These are phyloP conservation scores for Cladorhizidae sp. DNA, from an alignment of 37 sponge, comb jelly and placozoan species.

Conservation along the genomic window DNA sequence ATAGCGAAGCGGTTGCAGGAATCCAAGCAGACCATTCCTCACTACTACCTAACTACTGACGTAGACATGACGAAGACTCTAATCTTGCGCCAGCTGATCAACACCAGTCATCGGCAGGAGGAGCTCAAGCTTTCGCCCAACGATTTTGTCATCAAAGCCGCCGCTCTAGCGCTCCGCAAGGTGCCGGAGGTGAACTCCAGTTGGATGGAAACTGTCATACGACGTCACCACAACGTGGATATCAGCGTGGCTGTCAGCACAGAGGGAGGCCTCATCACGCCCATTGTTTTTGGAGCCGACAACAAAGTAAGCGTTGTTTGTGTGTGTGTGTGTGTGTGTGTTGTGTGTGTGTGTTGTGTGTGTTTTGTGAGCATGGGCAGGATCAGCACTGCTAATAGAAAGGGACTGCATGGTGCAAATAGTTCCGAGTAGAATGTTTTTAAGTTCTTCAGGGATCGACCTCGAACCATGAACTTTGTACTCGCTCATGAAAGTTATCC, in stretches of 20 bases:
- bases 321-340: neutral
- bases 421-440: no score
- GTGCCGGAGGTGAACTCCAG: conserved; percentile 95
- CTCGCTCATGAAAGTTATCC: no score
- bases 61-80: conserved; percentile 71
- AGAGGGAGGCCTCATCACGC: conserved; percentile 94
- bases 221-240: conserved; percentile 85
- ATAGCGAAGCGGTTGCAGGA: conserved; percentile 71
- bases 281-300: conserved; percentile 89
- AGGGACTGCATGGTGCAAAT: no score
- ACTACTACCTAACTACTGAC: conserved; percentile 90
- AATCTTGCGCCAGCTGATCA: conserved; percentile 59
- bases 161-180: conserved; percentile 74
- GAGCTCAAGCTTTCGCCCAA: conserved; percentile 87
- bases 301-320: conserved; percentile 56
- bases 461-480: no score
- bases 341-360: no score
- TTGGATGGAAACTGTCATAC: conserved; percentile 84
- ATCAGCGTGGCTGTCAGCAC: conserved; percentile 98
- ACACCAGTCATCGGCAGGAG: conserved; percentile 35
- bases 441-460: no score
- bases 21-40: conserved; percentile 91
- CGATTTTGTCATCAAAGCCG: conserved; percentile 94
- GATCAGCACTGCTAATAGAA: no score
- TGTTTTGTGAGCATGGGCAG: no score